A percentile compares a stretch with the other conserved stretches of the same genome.
These are phyloP conservation scores for Strigamia maritima DNA, from an alignment of 2,888 invertebrate genomes.

Conservation along the genomic window DNA sequence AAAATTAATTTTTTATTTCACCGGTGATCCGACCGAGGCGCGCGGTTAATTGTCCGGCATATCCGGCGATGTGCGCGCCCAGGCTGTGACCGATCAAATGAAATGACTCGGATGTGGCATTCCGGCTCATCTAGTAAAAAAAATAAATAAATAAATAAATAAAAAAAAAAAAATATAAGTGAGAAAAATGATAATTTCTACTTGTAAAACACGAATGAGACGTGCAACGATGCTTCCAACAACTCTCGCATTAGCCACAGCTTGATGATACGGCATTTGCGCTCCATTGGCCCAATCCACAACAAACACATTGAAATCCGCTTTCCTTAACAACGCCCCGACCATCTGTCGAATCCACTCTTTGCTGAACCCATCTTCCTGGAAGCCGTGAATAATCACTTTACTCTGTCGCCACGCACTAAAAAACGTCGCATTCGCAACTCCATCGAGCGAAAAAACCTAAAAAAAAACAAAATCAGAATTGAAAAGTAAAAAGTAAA, in stretches of 20 bases:
- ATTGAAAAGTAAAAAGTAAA: no score
- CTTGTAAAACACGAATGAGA: slow-evolving; percentile 57
- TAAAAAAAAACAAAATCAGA: slow-evolving; percentile 41
- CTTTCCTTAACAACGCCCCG: slow-evolving; percentile 67
- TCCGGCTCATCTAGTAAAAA: background rate
- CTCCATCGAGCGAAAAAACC: background rate
- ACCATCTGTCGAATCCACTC: slow-evolving; percentile 73
- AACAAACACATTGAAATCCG: slow-evolving; percentile 70
- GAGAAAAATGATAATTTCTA: slow-evolving; percentile 45
- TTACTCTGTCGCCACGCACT: slow-evolving; percentile 39
- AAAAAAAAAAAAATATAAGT: background rate
- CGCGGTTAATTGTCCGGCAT: slow-evolving; percentile 64
- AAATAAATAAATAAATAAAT: background rate
- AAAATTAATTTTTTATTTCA: background rate
- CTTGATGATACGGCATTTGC: slow-evolving; percentile 83
- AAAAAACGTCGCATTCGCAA: background rate
- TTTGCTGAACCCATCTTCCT: slow-evolving; percentile 73
- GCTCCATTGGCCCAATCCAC: slow-evolving; percentile 83
- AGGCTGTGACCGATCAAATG: slow-evolving; percentile 81
- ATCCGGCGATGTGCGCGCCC: slow-evolving; percentile 76
- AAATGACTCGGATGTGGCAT: slow-evolving; percentile 48
- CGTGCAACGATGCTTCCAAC: slow-evolving; percentile 80
- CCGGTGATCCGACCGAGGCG: slow-evolving; percentile 77
- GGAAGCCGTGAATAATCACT: slow-evolving; percentile 79
- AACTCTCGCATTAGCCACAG: slow-evolving; percentile 83